Evolutionary conservation across 2,113 vertebrate species (phyloP).

Genomic region (Pholis gunnellus): DNA sequence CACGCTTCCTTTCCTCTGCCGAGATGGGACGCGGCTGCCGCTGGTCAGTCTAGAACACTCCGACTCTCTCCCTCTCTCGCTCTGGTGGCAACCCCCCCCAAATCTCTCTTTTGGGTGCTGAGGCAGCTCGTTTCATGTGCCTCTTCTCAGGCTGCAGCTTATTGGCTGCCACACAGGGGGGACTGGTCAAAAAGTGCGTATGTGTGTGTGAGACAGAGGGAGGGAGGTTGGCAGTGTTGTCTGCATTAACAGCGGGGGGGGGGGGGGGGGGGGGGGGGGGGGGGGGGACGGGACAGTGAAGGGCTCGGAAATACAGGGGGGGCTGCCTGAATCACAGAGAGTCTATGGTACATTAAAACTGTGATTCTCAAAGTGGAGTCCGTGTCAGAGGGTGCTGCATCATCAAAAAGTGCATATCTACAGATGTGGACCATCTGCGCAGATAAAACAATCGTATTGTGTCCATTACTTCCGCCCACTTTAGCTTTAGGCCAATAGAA

Average conservation of each 20-base stretch:
- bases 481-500: neutral
- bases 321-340: neutral
- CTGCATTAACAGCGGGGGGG: slow-evolving; percentile 9
- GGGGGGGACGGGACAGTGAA: neutral
- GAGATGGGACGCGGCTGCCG: slow-evolving; percentile 53
- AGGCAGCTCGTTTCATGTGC: slow-evolving; percentile 80
- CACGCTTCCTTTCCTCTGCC: slow-evolving; percentile 23
- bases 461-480: no score
- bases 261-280: neutral
- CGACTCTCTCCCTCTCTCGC: slow-evolving; percentile 49
- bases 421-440: no score
- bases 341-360: neutral
- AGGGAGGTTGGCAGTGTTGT: slow-evolving; percentile 6
- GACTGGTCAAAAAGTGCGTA: slow-evolving; percentile 15
- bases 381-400: no score
- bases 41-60: slow-evolving; percentile 66
- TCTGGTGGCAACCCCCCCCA: slow-evolving; percentile 42
- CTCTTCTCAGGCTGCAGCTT: slow-evolving; percentile 68
- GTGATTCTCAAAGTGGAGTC: no score
- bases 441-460: no score
- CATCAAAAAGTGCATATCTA: no score
- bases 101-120: slow-evolving; percentile 71
- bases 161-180: slow-evolving; percentile 74
- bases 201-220: neutral
- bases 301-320: neutral